Evolutionary conservation across 1,140 invertebrate species (phyloP).

Genomic region (Zophobas morio): DNA sequence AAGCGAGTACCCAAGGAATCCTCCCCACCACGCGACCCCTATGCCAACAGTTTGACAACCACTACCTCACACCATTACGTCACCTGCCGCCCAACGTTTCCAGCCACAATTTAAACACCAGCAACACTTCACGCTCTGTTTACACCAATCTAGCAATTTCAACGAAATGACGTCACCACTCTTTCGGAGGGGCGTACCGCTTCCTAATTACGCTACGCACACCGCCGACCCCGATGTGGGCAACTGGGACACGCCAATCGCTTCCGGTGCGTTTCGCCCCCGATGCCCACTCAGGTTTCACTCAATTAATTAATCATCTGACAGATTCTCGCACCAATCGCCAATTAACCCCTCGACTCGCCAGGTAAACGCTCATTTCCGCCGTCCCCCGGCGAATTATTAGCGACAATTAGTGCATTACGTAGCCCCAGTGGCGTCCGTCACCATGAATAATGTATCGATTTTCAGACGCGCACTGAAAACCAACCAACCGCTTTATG

Average conservation of each 20-base stretch:
- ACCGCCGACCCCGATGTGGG: background rate
- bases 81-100: too few relatives aligned
- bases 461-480: background rate
- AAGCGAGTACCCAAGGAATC: too few relatives aligned
- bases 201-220: background rate
- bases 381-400: background rate
- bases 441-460: background rate
- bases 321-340: background rate
- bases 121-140: too few relatives aligned
- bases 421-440: background rate
- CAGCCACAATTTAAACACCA: too few relatives aligned
- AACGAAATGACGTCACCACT: too few relatives aligned
- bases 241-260: slow-evolving; percentile 30
- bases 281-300: background rate
- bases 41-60: too few relatives aligned
- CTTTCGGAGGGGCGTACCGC: too few relatives aligned
- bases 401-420: background rate
- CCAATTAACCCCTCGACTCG: background rate
- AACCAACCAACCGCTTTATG: too few relatives aligned
- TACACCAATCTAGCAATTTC: too few relatives aligned
- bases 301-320: background rate
- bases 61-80: too few relatives aligned
- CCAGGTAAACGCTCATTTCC: background rate
- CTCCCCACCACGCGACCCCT: too few relatives aligned
- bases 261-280: slow-evolving; percentile 6